Percentiles rank a stretch among this genome's conserved stretches.
Conservation (phyloP, 2,113 vertebrate species). For the Zosterops hypoxanthus region DNA sequence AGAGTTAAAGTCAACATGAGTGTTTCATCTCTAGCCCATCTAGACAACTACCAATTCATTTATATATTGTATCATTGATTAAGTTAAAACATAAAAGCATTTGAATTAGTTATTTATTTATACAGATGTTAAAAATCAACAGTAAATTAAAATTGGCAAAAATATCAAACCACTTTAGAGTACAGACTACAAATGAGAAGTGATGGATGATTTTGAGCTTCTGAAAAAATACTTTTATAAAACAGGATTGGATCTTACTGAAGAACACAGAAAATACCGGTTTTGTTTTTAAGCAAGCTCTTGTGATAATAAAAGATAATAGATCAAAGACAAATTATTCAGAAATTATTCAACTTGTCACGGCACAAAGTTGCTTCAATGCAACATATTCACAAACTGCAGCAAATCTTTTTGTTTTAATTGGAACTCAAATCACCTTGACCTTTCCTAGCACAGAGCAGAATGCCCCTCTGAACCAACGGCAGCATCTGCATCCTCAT, state of each 20-base stretch:
- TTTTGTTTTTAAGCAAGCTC: not conserved
- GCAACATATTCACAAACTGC: not conserved
- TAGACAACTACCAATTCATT: not conserved
- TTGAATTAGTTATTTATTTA: not conserved
- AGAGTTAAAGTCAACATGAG: not conserved
- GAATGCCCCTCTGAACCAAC: constrained; percentile 16
- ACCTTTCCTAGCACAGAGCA: constrained; percentile 45
- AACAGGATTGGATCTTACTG: not conserved
- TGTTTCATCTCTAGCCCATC: not conserved
- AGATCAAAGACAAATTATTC: not conserved
- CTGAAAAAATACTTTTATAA: not conserved
- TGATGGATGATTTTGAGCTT: not conserved
- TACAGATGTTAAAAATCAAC: not conserved
- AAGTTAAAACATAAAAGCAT: not conserved
- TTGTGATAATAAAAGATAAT: not conserved
- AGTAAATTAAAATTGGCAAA: not conserved
- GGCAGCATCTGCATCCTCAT: constrained; percentile 55
- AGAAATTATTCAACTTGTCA: constrained; percentile 11
- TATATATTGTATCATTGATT: not conserved
- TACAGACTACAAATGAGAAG: not conserved
- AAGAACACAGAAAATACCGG: not conserved
- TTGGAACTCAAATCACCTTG: constrained; percentile 61
- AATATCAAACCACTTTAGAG: not conserved
- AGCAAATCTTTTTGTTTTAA: constrained; percentile 7
- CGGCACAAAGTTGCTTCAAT: not conserved